Evolutionary conservation across 2,888 invertebrate genomes (phyloP).

Genomic region (Saturnia pavonia): DNA sequence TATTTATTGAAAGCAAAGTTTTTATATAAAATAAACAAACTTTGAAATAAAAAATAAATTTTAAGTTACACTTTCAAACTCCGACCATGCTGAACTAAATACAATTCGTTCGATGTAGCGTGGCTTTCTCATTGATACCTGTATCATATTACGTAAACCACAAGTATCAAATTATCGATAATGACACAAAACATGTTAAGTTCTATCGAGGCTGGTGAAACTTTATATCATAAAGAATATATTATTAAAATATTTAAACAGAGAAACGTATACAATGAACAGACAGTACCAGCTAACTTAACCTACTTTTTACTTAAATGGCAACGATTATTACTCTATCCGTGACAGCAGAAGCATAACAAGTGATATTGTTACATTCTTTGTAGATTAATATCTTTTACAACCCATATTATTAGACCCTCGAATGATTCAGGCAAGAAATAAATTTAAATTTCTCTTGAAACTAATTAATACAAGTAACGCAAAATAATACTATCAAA

Average conservation of each 20-base stretch:
- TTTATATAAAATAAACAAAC: slow-evolving; percentile 4
- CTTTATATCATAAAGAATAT: slow-evolving; percentile 20
- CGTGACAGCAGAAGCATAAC: slow-evolving; percentile 43
- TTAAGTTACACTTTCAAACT: slow-evolving; percentile 61
- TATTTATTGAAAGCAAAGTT: neutral
- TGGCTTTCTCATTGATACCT: neutral
- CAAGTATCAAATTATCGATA: neutral
- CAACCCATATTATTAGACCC: slow-evolving; percentile 47
- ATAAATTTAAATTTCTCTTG: slow-evolving; percentile 4
- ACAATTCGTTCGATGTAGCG: slow-evolving; percentile 9
- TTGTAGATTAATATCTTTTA: slow-evolving; percentile 35
- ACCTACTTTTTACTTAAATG: slow-evolving; percentile 55
- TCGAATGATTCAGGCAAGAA: slow-evolving; percentile 40
- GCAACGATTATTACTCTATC: slow-evolving; percentile 54
- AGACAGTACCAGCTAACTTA: slow-evolving; percentile 41
- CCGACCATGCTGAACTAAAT: slow-evolving; percentile 37
- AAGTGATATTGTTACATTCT: slow-evolving; percentile 33
- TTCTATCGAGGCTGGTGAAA: neutral
- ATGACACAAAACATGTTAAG: neutral
- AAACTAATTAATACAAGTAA: neutral
- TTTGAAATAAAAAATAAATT: slow-evolving; percentile 14
- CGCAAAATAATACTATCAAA: neutral
- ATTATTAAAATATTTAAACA: neutral
- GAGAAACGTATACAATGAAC: slow-evolving; percentile 22
- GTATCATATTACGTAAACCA: neutral